Base-by-base conservation (phyloP, 53 echinoderm and acorn worm species). In the Pentamera pediparva region DNA sequence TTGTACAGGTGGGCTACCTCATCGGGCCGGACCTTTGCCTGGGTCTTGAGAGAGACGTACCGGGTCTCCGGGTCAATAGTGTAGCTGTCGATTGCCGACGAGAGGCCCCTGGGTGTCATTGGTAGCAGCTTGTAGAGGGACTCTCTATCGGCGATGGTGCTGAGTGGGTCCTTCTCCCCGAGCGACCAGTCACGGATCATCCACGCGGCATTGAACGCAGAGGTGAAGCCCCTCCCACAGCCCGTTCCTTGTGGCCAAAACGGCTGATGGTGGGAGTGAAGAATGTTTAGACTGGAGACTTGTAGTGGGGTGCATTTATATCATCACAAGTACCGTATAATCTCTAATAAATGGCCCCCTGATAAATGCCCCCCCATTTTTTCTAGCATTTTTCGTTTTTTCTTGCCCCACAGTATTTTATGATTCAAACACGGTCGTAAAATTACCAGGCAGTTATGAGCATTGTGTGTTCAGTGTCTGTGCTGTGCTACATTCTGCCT, bases 211-310 rank as follows among this genome's bases (percentile, higher is more conserved):
- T 69, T 33, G 45, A 69, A 43, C 13, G 47, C 28, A 2, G 47
- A 47, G 5, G 28, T 12, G 27, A 69, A 69, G 22, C 70, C 70
- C 6, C 70, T 26, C 13, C 29, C 70, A 48, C 70, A 43, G 4
- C 70, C 70, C 24, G 70, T 69, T 4, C 50, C 70, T 51, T 70
- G 70, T 22, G 50, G 70, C 70, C 70, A 70, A 43, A 70, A 70
- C 20, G 70, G 70, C 70, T 70, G 35, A 4, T 49, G 29, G 19
- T 25, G 2, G 20, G 2, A 38, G 15, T 39, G 27, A 19, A 15
- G 43, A 55, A 55, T 6, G 21, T 55, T 10, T 17, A 5, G 0
- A 28, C 28, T 55, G n/a, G n/a, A n/a, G n/a, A n/a, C n/a, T n/a
- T n/a, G n/a, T n/a, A n/a, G n/a, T n/a, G n/a, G n/a, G n/a, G n/a